phyloP scores from a whole-genome alignment of 2,888 invertebrate genomes.

The Metallyticus violacea region DNA sequence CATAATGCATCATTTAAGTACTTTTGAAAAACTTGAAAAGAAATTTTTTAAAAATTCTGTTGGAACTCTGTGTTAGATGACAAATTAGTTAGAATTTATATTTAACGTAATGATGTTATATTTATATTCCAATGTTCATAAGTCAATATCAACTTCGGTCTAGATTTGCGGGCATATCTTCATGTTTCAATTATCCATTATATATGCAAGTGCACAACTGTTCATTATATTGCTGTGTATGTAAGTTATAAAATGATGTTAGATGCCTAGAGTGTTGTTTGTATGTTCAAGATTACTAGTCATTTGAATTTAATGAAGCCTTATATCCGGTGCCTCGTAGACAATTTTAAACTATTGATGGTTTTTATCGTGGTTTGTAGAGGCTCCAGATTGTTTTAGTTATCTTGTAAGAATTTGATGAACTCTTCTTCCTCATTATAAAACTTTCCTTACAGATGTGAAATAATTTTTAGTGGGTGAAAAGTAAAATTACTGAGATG shows the following conservation, averaged over 20 bases:
- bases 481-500: no score
- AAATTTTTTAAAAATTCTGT: no score
- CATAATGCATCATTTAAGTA: no score
- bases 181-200: neutral
- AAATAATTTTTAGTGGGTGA: no score
- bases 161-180: neutral
- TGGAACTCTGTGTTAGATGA: no score
- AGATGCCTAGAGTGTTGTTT: neutral
- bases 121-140: no score
- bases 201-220: neutral
- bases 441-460: no score
- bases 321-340: neutral
- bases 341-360: neutral
- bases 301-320: neutral
- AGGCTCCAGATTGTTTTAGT: neutral
- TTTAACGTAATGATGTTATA: no score
- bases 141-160: no score
- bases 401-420: neutral
- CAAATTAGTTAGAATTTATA: no score
- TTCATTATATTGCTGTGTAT: neutral
- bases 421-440: neutral
- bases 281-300: neutral
- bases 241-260: neutral
- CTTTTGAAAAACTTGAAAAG: no score
- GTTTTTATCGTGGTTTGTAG: neutral